Percentiles rank a stretch among this genome's conserved stretches.
These are phyloP conservation scores for Enteromius thamalakanensis DNA, from an alignment of 2,797 vertebrate genomes.

Conservation along the genomic window DNA sequence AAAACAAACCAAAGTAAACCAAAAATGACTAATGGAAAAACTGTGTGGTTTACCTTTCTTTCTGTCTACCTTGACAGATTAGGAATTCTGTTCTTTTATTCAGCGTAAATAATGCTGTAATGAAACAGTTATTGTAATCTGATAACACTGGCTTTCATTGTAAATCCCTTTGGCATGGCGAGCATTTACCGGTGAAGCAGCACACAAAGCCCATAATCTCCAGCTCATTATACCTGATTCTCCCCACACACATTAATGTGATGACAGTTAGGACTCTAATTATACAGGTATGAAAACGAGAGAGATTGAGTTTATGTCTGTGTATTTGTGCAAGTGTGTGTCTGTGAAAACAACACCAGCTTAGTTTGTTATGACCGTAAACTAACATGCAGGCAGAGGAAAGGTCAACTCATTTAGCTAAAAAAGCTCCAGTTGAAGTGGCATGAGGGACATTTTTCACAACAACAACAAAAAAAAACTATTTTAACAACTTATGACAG, in stretches of 20 bases:
- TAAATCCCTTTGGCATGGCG: conserved; percentile 75
- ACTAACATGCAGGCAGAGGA: conserved; percentile 40
- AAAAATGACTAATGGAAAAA: conserved; percentile 26
- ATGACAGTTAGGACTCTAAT: conserved; percentile 74
- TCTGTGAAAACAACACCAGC: conserved; percentile 37
- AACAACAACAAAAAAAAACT: too few species aligned
- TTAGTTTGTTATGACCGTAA: conserved; percentile 47
- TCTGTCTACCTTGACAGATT: conserved; percentile 41
- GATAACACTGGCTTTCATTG: conserved; percentile 72
- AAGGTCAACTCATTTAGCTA: conserved; percentile 43
- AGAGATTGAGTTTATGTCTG: conserved; percentile 38
- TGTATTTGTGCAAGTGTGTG: conserved; percentile 17
- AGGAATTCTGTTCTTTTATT: conserved; percentile 62
- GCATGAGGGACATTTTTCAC: not conserved
- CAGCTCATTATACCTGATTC: conserved; percentile 76
- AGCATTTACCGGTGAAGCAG: conserved; percentile 78
- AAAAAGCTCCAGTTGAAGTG: conserved; percentile 10
- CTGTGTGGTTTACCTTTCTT: conserved; percentile 46
- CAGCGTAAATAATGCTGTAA: conserved; percentile 69
- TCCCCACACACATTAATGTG: conserved; percentile 76
- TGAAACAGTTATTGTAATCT: conserved; percentile 77
- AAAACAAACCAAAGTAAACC: conserved; percentile 35
- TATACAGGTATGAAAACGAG: conserved; percentile 64
- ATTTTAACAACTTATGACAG: not conserved
- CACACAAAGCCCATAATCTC: conserved; percentile 80